Evolutionary conservation across 2,797 vertebrate species (phyloP).

Genomic region (Phrynocephalus forsythii): DNA sequence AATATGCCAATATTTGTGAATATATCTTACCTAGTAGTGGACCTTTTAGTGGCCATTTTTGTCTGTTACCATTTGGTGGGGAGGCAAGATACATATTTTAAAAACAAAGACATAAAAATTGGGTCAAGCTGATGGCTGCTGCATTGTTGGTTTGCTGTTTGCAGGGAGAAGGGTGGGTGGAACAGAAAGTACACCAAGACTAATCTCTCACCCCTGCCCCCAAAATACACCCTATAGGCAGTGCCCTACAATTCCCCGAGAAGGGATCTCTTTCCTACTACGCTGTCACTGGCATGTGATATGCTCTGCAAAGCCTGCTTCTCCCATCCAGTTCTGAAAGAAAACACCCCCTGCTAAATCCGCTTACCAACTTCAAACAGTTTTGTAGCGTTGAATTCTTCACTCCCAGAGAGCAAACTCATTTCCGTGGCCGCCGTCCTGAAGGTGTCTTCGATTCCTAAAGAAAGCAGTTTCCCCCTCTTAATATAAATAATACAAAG

Average conservation of each 20-base stretch:
- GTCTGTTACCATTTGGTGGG: no score
- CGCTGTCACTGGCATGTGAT: background rate
- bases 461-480: conserved; percentile 54
- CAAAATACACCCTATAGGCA: background rate
- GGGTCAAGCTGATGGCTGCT: background rate
- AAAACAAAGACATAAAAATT: background rate
- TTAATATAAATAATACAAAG: conserved; percentile 9
- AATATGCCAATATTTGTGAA: no score
- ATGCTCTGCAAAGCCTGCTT: background rate
- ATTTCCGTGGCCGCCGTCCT: conserved; percentile 96
- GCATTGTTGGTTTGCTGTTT: background rate
- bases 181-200: background rate
- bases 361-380: conserved; percentile 96
- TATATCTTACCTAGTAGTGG: no score
- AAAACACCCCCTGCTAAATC: background rate
- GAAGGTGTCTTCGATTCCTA: conserved; percentile 97
- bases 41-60: no score
- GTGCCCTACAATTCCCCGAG: background rate
- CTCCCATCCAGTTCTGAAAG: no score
- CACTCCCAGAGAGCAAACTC: conserved; percentile 92
- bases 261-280: background rate
- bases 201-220: background rate
- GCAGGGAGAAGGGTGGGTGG: no score
- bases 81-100: no score
- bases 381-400: conserved; percentile 96